Percentiles rank a stretch among this genome's conserved stretches.
Evolutionary conservation across 2,113 vertebrate genomes (phyloP).

Genomic region (Sinocyclocheilus rhinocerous): DNA sequence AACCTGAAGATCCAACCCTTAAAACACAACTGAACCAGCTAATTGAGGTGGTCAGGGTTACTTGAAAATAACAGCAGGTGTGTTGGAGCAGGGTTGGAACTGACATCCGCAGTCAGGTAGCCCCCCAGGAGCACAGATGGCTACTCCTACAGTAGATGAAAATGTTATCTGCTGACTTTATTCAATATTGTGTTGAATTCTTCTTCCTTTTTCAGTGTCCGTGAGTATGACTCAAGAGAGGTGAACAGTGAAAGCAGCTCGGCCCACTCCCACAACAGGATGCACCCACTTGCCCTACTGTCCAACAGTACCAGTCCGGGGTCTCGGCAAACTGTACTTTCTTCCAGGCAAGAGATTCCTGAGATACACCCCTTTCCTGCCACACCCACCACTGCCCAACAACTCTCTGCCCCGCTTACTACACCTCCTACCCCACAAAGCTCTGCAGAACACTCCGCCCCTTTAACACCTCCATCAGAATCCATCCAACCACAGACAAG

Average conservation of each 20-base stretch:
- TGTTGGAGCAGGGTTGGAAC: background rate
- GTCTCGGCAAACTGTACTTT: conserved; percentile 43
- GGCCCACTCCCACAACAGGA: conserved; percentile 55
- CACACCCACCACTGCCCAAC: conserved; percentile 17
- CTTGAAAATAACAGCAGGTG: background rate
- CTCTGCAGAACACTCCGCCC: conserved; percentile 28
- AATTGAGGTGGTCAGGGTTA: background rate
- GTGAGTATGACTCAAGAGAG: conserved; percentile 69
- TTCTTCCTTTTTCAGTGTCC: conserved; percentile 59
- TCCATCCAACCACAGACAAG: conserved; percentile 26
- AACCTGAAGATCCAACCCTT: background rate
- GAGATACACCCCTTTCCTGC: conserved; percentile 46
- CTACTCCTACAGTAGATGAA: background rate
- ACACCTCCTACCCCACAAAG: conserved; percentile 2
- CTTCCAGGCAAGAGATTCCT: conserved; percentile 52
- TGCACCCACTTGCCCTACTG: conserved; percentile 43
- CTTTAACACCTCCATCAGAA: conserved; percentile 24
- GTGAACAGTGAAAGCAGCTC: conserved; percentile 64
- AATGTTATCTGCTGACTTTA: background rate
- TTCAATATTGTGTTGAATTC: background rate
- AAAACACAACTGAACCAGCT: background rate
- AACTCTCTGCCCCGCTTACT: conserved; percentile 41
- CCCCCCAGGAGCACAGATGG: background rate
- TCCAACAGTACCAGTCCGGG: conserved; percentile 41
- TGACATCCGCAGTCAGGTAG: background rate